Base-by-base conservation (phyloP, 2,113 vertebrate genomes). In the Mionectes macconnelli region DNA sequence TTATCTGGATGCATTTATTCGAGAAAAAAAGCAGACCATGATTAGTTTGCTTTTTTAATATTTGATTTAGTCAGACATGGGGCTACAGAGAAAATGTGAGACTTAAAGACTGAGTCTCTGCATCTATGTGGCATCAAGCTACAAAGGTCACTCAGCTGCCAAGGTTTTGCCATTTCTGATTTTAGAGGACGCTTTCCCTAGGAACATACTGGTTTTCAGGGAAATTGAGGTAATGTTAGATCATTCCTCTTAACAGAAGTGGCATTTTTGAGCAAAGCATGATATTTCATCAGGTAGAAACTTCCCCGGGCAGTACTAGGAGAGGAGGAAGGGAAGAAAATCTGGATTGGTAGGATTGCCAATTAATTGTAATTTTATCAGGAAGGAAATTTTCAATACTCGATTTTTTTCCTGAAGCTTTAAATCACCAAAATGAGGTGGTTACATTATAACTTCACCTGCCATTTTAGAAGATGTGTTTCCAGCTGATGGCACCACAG, bases 1-100 rank as follows among this genome's bases (percentile, higher is more conserved):
- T 82, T 86, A 63, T 42, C 77, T 87, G 84, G 40, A 85, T 44
- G 67, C 40, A 68, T 84, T 92, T 81, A 77, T 89, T 10, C 68
- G 35, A 82, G 45, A 84, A 89, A 87, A 85, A 44, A 85, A 85
- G 30, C 44, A 68, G 44, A n/a, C 13, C 3, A 1, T 6, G 8
- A 20, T 86, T 84, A 69, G 33, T 76, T 64, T 63, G 21, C 3
- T 50, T 55, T 87, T 79, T 76, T 27, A 49, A 39, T 55, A 76
- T 56, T 40, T 63, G 8, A 75, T 63, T 75, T 73, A 80, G 22
- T 73, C 68, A 73, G 44, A 67, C 9, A 33, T 19, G 17, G 18
- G 68, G 37, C 73, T 91, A 72, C 14, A 68, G 73, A 69, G 57
- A 72, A 76, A 92, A 56, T 2, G 6, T 9, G 18, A 28, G 53